Base-by-base conservation (phyloP, 2,113 vertebrate genomes). In the Aldabrachelys gigantea region DNA sequence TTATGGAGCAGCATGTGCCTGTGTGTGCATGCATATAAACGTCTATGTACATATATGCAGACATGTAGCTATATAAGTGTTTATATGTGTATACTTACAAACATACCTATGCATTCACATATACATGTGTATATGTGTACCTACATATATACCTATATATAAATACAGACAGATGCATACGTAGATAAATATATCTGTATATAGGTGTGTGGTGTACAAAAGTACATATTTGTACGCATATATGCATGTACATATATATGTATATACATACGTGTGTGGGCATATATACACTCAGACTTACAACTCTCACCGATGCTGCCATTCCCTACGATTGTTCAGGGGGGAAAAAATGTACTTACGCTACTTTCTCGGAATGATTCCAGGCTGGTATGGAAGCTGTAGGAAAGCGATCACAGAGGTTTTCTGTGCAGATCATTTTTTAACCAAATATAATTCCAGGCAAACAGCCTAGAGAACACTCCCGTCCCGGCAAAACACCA, bases 341-440 rank as follows among this genome's bases (percentile, higher is more conserved):
- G 47, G 47, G 91, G 93, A 95, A 95, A 96, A 94, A 95, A 92
- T 35, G 89, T 87, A 88, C 95, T 97, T 96, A 95, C 92, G 96
- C 96, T 96, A 72, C 94, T 96, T 95, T 96, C 91, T 79, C 96
- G 96, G 96, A 95, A 94, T 16, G 96, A 96, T 95, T 97, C 95
- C 95, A 94, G 94, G 11, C 89, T 96, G 8, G 19, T 17, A 21
- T 92, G 96, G 54, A 91, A 96, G 95, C 85, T 96, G 90, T 44
- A 95, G 90, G 87, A 72, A 94, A 96, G 62, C 35, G 47, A 90
- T 29, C 87, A 50, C 85, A 94, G 84, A 85, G 59, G 25, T 7
- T 94, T 80, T 84, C 49, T 21, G 1, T 2, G 13, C 31, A 69
- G 75, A 4, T 25, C 75, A 27, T 47, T 27, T 78, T 49, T 49